Percentiles rank a stretch among this genome's conserved stretches.
phyloP scores from a whole-genome alignment of 2,113 vertebrate species.

The Microcebus ravelobensis region DNA sequence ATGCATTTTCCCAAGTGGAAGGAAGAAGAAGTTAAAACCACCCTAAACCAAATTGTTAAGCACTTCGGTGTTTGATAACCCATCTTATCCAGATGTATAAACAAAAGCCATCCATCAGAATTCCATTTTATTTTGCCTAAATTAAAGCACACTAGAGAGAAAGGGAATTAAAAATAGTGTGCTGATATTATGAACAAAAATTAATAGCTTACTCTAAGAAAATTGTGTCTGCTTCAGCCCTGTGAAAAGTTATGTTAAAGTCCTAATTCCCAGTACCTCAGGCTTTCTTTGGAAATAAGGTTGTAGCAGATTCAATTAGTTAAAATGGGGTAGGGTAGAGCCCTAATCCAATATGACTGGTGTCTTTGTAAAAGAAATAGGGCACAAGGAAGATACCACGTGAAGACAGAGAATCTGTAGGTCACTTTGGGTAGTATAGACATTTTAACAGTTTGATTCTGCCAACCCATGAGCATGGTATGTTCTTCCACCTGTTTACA shows the following conservation, averaged over 20 bases:
- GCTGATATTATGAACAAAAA: neutral
- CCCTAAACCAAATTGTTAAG: neutral
- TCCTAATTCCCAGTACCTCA: neutral
- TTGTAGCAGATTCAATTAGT: neutral
- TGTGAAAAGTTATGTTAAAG: neutral
- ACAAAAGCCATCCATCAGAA: neutral
- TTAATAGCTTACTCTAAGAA: neutral
- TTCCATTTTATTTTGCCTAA: constrained; percentile 23
- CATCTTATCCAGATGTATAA: neutral
- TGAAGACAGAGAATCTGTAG: neutral
- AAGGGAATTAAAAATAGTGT: constrained; percentile 13
- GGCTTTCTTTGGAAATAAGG: neutral
- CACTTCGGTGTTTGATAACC: neutral
- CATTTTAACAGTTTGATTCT: too few species aligned
- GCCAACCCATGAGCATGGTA: too few species aligned
- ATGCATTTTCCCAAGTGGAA: neutral
- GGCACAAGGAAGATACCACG: neutral
- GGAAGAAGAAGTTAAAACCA: constrained; percentile 14
- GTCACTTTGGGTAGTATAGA: too few species aligned
- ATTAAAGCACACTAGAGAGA: neutral
- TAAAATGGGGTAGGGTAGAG: neutral
- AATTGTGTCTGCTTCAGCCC: neutral
- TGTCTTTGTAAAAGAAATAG: neutral
- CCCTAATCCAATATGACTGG: neutral
- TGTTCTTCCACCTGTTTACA: too few species aligned